Conservation (phyloP, 2,797 vertebrate species). For the Melanotaenia boesemani region DNA sequence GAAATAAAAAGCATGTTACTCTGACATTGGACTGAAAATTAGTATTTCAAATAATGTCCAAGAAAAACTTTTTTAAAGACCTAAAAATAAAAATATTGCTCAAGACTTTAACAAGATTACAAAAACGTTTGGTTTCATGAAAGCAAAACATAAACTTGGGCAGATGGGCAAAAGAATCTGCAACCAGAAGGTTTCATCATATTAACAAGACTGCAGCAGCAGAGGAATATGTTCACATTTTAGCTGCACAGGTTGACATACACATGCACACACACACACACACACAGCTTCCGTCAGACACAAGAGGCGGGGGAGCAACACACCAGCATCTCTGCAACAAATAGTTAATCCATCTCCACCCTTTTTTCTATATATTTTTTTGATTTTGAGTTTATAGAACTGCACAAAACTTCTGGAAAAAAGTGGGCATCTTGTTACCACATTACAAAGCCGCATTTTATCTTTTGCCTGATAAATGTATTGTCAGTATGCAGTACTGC, state of each 20-base stretch:
- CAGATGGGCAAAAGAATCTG: slow-evolving; percentile 38
- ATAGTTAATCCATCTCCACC: slow-evolving; percentile 16
- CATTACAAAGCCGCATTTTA: slow-evolving; percentile 2
- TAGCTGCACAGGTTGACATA: slow-evolving; percentile 46
- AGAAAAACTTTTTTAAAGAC: background rate
- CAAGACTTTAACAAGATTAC: background rate
- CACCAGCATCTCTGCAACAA: slow-evolving; percentile 34
- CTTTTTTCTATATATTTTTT: background rate
- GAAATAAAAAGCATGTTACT: background rate
- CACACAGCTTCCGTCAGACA: slow-evolving; percentile 35
- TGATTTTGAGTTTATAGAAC: background rate
- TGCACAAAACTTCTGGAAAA: background rate
- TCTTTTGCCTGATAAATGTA: slow-evolving; percentile 11
- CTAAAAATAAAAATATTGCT: background rate
- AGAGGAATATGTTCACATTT: slow-evolving; percentile 69
- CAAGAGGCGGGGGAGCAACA: slow-evolving; percentile 41
- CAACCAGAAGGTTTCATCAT: slow-evolving; percentile 60
- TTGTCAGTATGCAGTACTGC: slow-evolving; percentile 32
- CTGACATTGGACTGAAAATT: background rate
- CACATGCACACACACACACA: background rate
- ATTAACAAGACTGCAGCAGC: slow-evolving; percentile 53
- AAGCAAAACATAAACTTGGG: background rate
- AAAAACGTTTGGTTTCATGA: background rate
- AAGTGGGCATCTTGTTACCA: background rate
- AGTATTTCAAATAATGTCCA: background rate